Conservation (phyloP, 1,140 invertebrate genomes). For the Pogonus chalceus region DNA sequence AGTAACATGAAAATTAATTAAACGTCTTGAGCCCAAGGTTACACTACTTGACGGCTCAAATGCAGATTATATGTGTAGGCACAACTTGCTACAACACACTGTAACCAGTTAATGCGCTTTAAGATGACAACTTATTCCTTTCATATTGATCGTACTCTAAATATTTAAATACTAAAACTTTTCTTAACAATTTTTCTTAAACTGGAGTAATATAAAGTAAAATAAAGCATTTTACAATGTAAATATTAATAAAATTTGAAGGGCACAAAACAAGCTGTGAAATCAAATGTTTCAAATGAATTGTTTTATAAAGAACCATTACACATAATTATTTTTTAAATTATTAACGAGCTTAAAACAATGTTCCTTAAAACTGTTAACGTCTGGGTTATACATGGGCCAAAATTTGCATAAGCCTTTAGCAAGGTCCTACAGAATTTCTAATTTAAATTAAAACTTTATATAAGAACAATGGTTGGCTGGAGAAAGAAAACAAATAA, state of each 20-base stretch:
- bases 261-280: too few relatives aligned
- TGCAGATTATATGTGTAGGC: neutral
- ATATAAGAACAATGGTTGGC: constrained; percentile 13
- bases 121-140: too few relatives aligned
- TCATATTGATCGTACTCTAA: too few relatives aligned
- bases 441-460: constrained; percentile 20
- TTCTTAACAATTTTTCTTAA: too few relatives aligned
- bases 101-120: too few relatives aligned
- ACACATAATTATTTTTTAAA: constrained; percentile 20
- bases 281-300: too few relatives aligned
- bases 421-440: constrained; percentile 14
- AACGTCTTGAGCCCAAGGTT: constrained; percentile 6
- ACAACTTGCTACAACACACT: neutral
- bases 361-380: neutral
- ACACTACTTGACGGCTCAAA: neutral
- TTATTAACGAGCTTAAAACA: constrained; percentile 8
- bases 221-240: too few relatives aligned
- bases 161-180: too few relatives aligned
- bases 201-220: too few relatives aligned
- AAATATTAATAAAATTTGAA: too few relatives aligned
- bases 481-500: constrained; percentile 17
- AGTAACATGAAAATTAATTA: constrained; percentile 2
- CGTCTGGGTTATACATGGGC: neutral
- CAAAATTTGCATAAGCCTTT: constrained; percentile 18
- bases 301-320: constrained; percentile 2